Conservation (phyloP, 2,113 vertebrate genomes). For the Lepisosteus osseus region DNA sequence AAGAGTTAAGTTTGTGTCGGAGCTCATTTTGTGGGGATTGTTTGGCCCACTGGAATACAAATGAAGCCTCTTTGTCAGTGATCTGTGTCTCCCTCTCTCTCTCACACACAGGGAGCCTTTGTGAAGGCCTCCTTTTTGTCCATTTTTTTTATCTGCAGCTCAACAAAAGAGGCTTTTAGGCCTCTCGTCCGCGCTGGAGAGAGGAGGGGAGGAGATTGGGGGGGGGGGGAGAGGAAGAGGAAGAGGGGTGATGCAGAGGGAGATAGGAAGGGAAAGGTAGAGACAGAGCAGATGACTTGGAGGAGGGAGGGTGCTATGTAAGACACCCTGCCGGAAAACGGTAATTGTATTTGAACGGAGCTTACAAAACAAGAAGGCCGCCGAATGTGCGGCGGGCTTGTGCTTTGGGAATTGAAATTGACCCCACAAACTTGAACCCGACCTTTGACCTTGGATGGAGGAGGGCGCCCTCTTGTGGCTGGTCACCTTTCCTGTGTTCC, state of each 20-base stretch:
- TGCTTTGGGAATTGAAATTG: too few relatives aligned
- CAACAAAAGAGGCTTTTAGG: conserved; percentile 58
- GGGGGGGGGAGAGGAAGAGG: too few relatives aligned
- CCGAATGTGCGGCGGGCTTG: too few relatives aligned
- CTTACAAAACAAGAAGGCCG: too few relatives aligned
- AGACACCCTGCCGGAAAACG: too few relatives aligned
- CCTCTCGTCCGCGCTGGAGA: conserved; percentile 62
- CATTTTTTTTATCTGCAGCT: conserved; percentile 57
- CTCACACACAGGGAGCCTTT: conserved; percentile 52
- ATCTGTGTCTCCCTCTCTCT: conserved; percentile 23
- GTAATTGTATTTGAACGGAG: too few relatives aligned
- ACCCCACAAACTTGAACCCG: too few relatives aligned
- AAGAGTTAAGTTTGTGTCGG: too few relatives aligned
- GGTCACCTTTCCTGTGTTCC: too few relatives aligned
- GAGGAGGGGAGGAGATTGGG: conserved; percentile 25
- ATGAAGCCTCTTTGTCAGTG: conserved; percentile 20
- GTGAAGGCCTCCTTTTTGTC: conserved; percentile 75
- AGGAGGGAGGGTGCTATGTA: not conserved
- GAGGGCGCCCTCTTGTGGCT: too few relatives aligned
- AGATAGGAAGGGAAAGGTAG: not conserved
- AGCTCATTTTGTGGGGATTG: conserved; percentile 8
- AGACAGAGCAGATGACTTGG: not conserved
- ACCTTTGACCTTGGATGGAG: too few relatives aligned
- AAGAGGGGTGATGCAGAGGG: not conserved
- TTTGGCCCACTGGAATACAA: conserved; percentile 20